phyloP scores from a whole-genome alignment of 1,140 invertebrate genomes.

The Lasioglossum albipes region DNA sequence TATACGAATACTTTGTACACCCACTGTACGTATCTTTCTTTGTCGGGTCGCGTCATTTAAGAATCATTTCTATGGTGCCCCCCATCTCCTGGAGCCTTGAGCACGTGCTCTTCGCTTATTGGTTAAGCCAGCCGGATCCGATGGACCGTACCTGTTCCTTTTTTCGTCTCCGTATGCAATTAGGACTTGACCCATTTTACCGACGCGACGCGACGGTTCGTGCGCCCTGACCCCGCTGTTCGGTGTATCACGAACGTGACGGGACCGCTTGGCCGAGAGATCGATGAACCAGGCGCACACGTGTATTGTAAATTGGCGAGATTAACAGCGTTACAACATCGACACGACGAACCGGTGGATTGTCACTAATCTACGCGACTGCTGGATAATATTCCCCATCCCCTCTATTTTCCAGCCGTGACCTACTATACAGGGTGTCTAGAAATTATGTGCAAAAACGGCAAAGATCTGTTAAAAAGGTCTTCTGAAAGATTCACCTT shows the following conservation, averaged over 20 bases:
- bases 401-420: neutral
- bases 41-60: too few species aligned
- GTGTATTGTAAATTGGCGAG: conserved; percentile 11
- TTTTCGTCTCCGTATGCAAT: conserved; percentile 11
- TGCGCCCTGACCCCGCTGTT: neutral
- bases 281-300: conserved; percentile 27
- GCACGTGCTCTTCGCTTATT: too few species aligned
- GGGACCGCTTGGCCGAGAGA: conserved; percentile 5
- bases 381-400: neutral
- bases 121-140: too few species aligned
- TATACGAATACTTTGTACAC: too few species aligned
- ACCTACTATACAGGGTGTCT: too few species aligned
- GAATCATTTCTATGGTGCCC: too few species aligned
- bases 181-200: conserved; percentile 33
- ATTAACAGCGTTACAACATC: conserved; percentile 10
- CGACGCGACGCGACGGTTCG: neutral
- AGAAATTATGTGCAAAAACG: too few species aligned
- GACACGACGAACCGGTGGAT: conserved; percentile 7
- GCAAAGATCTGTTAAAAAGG: too few species aligned
- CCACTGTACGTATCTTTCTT: too few species aligned
- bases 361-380: neutral
- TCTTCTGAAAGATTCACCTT: too few species aligned
- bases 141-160: too few species aligned
- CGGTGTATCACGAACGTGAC: neutral
- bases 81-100: too few species aligned